Evolutionary conservation across 2,888 invertebrate genomes (phyloP).

Genomic region (Pollenia angustigena): DNA sequence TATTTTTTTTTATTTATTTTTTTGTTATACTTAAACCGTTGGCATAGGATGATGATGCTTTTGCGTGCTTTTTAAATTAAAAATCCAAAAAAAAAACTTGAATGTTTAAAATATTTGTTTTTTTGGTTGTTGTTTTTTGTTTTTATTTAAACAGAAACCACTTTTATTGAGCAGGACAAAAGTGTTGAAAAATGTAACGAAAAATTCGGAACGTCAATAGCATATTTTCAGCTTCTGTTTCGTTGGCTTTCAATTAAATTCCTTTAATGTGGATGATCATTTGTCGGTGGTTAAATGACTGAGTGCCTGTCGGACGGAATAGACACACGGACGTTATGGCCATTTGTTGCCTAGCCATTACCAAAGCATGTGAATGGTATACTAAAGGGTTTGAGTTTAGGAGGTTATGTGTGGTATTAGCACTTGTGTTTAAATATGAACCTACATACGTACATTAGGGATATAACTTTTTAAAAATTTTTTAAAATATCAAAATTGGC

Average conservation of each 20-base stretch:
- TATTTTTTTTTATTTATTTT: constrained; percentile 34
- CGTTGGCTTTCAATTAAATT: constrained; percentile 69
- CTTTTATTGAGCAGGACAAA: not conserved
- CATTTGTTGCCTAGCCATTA: not conserved
- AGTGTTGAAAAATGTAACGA: constrained; percentile 38
- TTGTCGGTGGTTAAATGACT: constrained; percentile 54
- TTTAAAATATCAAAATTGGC: too few species aligned
- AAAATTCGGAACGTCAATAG: constrained; percentile 62
- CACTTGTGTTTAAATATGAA: too few species aligned
- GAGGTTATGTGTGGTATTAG: not conserved
- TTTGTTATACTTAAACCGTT: constrained; percentile 11
- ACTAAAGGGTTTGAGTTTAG: not conserved
- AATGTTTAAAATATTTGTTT: not conserved
- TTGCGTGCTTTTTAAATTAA: constrained; percentile 57
- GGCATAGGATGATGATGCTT: constrained; percentile 2
- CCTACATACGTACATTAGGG: too few species aligned
- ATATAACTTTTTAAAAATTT: too few species aligned
- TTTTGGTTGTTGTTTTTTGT: not conserved
- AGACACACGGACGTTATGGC: not conserved
- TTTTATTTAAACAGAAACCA: constrained; percentile 20
- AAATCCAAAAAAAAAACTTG: constrained; percentile 27
- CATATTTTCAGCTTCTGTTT: constrained; percentile 64
- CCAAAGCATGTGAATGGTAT: not conserved
- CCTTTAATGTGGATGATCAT: constrained; percentile 63
- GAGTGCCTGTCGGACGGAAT: not conserved